Evolutionary conservation across 2,113 vertebrate species (phyloP).

Genomic region (Balaeniceps rex): DNA sequence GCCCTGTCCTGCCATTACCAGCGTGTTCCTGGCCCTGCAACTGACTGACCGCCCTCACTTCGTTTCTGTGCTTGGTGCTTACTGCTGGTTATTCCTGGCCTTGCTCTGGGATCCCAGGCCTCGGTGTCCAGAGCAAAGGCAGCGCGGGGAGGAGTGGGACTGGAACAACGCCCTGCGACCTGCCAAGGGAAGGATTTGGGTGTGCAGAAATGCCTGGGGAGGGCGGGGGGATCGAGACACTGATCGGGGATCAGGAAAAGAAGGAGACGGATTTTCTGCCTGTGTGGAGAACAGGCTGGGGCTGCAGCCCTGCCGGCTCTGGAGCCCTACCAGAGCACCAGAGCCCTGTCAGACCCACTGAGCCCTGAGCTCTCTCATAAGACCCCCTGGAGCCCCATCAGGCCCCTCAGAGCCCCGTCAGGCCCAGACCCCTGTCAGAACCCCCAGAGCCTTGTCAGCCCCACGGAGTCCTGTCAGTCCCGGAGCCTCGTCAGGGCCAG

Average conservation of each 20-base stretch:
- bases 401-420: background rate
- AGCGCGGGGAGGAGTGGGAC: fast-evolving
- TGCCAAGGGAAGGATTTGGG: background rate
- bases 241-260: background rate
- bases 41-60: background rate
- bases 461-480: too few relatives aligned
- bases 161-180: background rate
- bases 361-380: too few relatives aligned
- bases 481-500: too few relatives aligned
- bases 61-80: background rate
- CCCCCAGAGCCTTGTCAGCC: too few relatives aligned
- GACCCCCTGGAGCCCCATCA: background rate
- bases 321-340: background rate
- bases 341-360: fast-evolving
- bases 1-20: background rate
- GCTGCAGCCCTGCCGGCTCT: background rate
- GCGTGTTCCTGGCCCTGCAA: fast-evolving
- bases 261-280: background rate
- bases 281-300: background rate
- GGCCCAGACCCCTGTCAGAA: too few relatives aligned
- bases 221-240: too few relatives aligned
- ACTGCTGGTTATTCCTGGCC: background rate
- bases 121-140: background rate
- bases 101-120: background rate
- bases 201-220: background rate